phyloP scores from a whole-genome alignment of 1,140 invertebrate species.

The Drosophila repleta region DNA sequence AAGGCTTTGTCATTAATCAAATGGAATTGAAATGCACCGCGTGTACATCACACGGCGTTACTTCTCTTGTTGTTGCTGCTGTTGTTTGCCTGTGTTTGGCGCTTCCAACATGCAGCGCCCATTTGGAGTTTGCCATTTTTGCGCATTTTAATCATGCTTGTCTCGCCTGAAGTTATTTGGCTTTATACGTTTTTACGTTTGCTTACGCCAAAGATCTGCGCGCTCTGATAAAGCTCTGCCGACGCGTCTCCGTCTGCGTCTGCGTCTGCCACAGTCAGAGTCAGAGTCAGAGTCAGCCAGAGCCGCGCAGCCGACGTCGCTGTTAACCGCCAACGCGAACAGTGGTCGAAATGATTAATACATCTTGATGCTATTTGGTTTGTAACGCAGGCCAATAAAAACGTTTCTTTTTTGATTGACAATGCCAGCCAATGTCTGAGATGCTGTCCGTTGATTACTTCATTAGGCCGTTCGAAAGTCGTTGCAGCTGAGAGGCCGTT shows the following conservation, averaged over 20 bases:
- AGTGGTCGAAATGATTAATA: slow-evolving; percentile 77
- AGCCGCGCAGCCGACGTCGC: slow-evolving; percentile 4
- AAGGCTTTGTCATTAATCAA: slow-evolving; percentile 82
- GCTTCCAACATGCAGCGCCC: slow-evolving; percentile 69
- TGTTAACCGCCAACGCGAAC: slow-evolving; percentile 53
- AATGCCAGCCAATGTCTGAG: slow-evolving; percentile 62
- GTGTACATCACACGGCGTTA: slow-evolving; percentile 74
- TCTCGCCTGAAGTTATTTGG: slow-evolving; percentile 76
- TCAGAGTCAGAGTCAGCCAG: slow-evolving; percentile 17
- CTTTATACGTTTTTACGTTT: slow-evolving; percentile 58
- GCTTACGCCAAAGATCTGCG: slow-evolving; percentile 69
- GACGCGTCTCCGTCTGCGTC: slow-evolving; percentile 38
- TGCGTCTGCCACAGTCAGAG: slow-evolving; percentile 15
- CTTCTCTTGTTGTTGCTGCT: slow-evolving; percentile 33
- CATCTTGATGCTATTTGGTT: slow-evolving; percentile 81
- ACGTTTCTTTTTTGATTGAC: slow-evolving; percentile 77
- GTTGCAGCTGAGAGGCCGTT: slow-evolving; percentile 51
- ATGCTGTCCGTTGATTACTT: slow-evolving; percentile 76
- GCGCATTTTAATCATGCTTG: slow-evolving; percentile 78
- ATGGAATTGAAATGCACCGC: slow-evolving; percentile 81
- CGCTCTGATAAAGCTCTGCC: slow-evolving; percentile 65
- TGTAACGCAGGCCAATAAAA: slow-evolving; percentile 76
- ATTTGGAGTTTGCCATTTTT: slow-evolving; percentile 80
- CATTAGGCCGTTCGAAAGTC: slow-evolving; percentile 66
- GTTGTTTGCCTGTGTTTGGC: slow-evolving; percentile 35